Percentiles rank a stretch among this genome's conserved stretches.
These are phyloP conservation scores for Diaphora mendica DNA, from an alignment of 2,888 invertebrate genomes.

Conservation along the genomic window DNA sequence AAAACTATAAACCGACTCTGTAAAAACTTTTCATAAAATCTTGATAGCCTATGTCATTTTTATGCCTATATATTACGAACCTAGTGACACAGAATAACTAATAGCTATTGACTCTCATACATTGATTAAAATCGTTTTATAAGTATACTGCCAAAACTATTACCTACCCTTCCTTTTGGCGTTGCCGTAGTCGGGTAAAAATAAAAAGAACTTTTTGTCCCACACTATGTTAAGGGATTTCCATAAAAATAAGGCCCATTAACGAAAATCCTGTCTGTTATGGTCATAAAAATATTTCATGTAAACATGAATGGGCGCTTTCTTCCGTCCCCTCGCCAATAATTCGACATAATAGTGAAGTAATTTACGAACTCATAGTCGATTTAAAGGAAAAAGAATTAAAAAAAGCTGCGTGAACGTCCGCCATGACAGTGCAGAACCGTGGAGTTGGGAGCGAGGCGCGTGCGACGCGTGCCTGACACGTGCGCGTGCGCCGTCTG, in stretches of 20 bases:
- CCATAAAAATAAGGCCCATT: constrained; percentile 50
- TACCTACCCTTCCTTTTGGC: too few species aligned
- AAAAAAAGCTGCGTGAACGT: constrained; percentile 68
- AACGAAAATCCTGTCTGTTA: constrained; percentile 48
- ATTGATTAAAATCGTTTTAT: too few species aligned
- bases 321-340: constrained; percentile 62
- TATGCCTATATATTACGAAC: too few species aligned
- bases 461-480: constrained; percentile 72
- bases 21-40: too few species aligned
- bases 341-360: constrained; percentile 72
- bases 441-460: constrained; percentile 58
- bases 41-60: too few species aligned
- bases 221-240: constrained; percentile 29
- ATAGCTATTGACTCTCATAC: too few species aligned
- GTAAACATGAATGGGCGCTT: constrained; percentile 71
- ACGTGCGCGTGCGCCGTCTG: constrained; percentile 60
- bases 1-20: too few species aligned
- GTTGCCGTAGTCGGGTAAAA: too few species aligned
- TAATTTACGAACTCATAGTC: constrained; percentile 76
- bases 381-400: constrained; percentile 64
- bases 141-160: too few species aligned
- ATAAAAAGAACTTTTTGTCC: background rate
- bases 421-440: constrained; percentile 80
- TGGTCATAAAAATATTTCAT: constrained; percentile 71
- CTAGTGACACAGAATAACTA: too few species aligned